Evolutionary conservation across 2,113 vertebrate species (phyloP).

Genomic region (Salvelinus sp.): DNA sequence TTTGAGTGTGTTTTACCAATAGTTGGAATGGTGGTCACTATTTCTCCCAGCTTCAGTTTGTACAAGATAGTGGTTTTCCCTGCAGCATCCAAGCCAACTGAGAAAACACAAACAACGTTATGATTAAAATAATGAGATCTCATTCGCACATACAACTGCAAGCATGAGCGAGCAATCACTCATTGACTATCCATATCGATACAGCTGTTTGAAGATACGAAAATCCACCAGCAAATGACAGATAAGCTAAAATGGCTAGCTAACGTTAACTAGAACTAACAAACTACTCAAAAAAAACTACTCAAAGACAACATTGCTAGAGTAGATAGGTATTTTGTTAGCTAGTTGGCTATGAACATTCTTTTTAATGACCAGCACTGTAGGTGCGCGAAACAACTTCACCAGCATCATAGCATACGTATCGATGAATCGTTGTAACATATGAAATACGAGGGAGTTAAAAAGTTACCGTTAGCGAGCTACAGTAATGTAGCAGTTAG

Average conservation of each 20-base stretch:
- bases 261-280: constrained; percentile 12
- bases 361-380: no score
- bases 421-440: no score
- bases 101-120: background rate
- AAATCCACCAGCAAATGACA: no score
- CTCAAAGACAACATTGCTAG: no score
- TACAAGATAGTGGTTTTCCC: constrained; percentile 97
- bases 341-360: no score
- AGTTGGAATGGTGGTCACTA: constrained; percentile 95
- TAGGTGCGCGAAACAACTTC: no score
- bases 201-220: no score
- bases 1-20: constrained; percentile 76
- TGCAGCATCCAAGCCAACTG: constrained; percentile 92
- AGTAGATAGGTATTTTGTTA: no score
- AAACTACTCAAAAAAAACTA: background rate
- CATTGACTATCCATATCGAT: no score
- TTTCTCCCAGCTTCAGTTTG: constrained; percentile 93
- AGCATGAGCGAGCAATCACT: background rate
- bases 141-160: no score
- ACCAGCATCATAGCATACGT: no score
- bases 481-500: background rate
- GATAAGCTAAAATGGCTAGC: background rate
- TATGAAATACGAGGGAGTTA: no score
- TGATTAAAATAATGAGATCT: background rate
- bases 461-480: background rate